phyloP scores from a whole-genome alignment of 2,797 vertebrate species.

The Tangara arthus region DNA sequence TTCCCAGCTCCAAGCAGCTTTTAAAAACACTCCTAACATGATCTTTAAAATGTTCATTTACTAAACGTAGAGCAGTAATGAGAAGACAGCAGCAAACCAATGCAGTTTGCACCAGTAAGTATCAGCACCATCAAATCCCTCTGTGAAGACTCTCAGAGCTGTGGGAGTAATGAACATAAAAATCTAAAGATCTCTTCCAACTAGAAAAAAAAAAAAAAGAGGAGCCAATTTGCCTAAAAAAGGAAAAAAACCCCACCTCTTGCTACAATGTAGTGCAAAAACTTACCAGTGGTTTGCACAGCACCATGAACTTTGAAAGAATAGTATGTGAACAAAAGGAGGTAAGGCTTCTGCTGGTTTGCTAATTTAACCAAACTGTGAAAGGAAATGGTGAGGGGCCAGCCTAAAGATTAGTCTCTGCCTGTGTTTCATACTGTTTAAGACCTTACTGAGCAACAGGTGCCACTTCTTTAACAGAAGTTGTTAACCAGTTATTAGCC shows the following conservation, averaged over 20 bases:
- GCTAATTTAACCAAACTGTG: not conserved
- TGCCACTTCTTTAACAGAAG: not conserved
- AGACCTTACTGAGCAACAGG: not conserved
- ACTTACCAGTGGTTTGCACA: not conserved
- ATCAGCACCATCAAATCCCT: not conserved
- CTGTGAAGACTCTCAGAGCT: not conserved
- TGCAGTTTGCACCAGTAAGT: not conserved
- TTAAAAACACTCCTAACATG: not conserved
- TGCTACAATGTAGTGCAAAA: not conserved
- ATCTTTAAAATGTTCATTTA: not conserved
- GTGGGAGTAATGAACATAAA: not conserved
- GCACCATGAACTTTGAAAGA: not conserved
- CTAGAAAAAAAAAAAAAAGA: not conserved
- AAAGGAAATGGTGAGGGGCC: not conserved
- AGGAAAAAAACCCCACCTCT: accelerated
- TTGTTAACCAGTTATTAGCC: not conserved
- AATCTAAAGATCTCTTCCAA: not conserved
- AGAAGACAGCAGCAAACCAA: not conserved
- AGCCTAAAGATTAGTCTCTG: not conserved
- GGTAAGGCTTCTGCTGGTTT: not conserved
- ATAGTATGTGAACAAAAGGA: not conserved
- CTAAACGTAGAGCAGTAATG: not conserved
- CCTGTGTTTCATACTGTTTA: not conserved
- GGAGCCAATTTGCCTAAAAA: not conserved
- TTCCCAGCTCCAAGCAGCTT: not conserved